A percentile compares a stretch with the other conserved stretches of the same genome.
phyloP scores from a whole-genome alignment of 2,797 vertebrate genomes.

The Neoniphon sammara region DNA sequence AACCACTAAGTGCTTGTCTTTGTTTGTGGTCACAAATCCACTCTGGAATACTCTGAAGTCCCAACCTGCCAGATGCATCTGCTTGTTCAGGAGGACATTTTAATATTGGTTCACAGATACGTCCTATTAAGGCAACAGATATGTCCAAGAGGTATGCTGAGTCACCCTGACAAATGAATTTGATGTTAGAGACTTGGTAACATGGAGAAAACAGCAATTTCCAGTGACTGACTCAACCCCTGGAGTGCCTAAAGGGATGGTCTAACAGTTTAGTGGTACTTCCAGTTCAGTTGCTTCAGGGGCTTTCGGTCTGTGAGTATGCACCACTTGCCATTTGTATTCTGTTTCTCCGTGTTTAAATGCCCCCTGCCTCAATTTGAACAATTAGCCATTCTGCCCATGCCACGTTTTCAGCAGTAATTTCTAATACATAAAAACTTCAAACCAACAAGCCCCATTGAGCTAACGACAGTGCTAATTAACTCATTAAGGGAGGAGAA shows the following conservation, averaged over 20 bases:
- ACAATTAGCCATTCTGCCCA: slow-evolving; percentile 37
- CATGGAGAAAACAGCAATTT: slow-evolving; percentile 29
- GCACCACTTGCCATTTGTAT: slow-evolving; percentile 47
- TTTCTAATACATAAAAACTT: slow-evolving; percentile 57
- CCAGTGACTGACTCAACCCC: slow-evolving; percentile 45
- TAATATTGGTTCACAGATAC: slow-evolving; percentile 23
- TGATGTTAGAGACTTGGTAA: slow-evolving; percentile 49
- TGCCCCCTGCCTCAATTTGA: slow-evolving; percentile 15
- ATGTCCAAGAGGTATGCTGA: slow-evolving; percentile 15
- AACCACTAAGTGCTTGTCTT: slow-evolving; percentile 11
- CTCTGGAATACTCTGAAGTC: neutral
- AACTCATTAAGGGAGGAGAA: slow-evolving; percentile 56
- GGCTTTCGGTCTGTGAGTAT: slow-evolving; percentile 46
- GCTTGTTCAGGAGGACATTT: neutral
- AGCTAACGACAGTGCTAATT: slow-evolving; percentile 53
- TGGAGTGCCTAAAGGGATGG: slow-evolving; percentile 55
- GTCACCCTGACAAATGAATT: slow-evolving; percentile 31
- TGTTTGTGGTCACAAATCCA: slow-evolving; percentile 21
- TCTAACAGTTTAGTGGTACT: slow-evolving; percentile 55
- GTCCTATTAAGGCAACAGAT: neutral
- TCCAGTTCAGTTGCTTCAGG: slow-evolving; percentile 47
- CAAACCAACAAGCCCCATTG: slow-evolving; percentile 43
- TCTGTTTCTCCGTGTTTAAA: slow-evolving; percentile 34
- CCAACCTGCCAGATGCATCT: slow-evolving; percentile 8
- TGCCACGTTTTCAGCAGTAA: slow-evolving; percentile 37